phyloP scores from a whole-genome alignment of 1,140 invertebrate species.

The Heliconius melpomene region DNA sequence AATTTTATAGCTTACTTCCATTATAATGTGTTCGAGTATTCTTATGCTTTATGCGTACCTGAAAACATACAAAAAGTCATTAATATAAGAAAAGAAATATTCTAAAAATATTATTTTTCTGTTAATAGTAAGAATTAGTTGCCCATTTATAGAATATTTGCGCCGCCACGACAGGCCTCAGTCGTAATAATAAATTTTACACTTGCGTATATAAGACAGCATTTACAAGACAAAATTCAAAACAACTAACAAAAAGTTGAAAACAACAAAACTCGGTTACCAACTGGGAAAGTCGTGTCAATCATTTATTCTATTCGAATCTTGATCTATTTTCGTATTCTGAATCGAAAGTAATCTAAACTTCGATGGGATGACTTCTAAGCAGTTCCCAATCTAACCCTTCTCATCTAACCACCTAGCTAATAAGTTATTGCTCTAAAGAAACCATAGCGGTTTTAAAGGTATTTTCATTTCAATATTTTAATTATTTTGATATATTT shows the following conservation, averaged over 20 bases:
- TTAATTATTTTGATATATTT: too few species aligned
- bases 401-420: not conserved
- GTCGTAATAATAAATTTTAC: too few species aligned
- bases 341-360: slow-evolving; percentile 1
- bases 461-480: not conserved
- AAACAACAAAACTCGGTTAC: not conserved
- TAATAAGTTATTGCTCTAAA: not conserved
- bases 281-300: not conserved
- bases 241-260: too few species aligned
- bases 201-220: not conserved
- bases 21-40: not conserved
- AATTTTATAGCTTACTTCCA: not conserved
- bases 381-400: not conserved
- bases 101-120: too few species aligned
- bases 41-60: slow-evolving; percentile 6
- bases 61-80: slow-evolving; percentile 11
- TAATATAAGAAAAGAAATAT: not conserved
- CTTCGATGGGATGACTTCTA: not conserved
- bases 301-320: not conserved
- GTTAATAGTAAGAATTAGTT: too few species aligned
- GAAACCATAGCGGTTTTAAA: not conserved
- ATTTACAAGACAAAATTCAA: not conserved
- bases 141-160: too few species aligned
- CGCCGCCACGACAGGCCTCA: too few species aligned
- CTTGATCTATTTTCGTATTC: not conserved